These are phyloP conservation scores for Rhyacichthys aspro DNA, from an alignment of 2,797 vertebrate genomes.

Conservation along the genomic window DNA sequence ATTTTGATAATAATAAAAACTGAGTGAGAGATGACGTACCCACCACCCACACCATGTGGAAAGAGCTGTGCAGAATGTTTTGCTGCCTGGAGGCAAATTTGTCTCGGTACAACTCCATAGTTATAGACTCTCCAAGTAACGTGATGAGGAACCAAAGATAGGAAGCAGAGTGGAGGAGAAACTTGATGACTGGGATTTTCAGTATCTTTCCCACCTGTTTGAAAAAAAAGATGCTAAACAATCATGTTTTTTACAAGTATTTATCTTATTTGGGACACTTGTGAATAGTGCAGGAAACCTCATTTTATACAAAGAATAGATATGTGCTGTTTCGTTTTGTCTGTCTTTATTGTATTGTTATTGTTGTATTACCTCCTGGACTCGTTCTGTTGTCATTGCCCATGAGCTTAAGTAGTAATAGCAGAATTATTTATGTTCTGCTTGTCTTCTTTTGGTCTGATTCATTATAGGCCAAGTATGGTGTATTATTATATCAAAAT, in stretches of 20 bases:
- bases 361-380: no score
- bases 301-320: no score
- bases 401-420: no score
- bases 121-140: conserved; percentile 87
- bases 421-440: no score
- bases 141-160: conserved; percentile 93
- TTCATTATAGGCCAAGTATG: no score
- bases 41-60: conserved; percentile 93
- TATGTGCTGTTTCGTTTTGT: no score
- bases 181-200: conserved; percentile 89
- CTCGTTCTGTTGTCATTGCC: no score
- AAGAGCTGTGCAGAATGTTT: conserved; percentile 86
- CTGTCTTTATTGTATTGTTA: no score
- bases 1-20: not conserved
- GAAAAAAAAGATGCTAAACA: conserved; percentile 11
- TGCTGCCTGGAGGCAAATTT: conserved; percentile 82
- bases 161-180: conserved; percentile 89
- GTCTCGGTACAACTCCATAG: conserved; percentile 85
- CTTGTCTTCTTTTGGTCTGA: no score
- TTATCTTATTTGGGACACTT: not conserved
- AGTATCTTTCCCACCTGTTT: conserved; percentile 83
- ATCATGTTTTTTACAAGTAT: not conserved
- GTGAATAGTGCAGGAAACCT: no score
- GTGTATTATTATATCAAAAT: no score
- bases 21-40: conserved; percentile 71